Percentiles rank a stretch among this genome's conserved stretches.
phyloP scores from a whole-genome alignment of 2,888 invertebrate species.

The Tetranychus piercei region DNA sequence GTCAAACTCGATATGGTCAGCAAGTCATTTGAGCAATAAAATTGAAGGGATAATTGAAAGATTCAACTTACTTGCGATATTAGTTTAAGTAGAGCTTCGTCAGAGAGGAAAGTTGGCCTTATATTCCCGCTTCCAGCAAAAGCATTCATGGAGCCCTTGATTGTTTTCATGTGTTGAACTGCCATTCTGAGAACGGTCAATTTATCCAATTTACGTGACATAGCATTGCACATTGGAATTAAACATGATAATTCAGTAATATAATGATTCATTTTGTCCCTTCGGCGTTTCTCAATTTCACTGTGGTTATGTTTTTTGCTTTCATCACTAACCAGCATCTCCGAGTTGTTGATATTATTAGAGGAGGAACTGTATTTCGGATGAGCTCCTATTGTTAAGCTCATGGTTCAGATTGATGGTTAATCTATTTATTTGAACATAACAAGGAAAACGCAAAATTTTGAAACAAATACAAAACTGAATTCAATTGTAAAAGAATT shows the following conservation, averaged over 20 bases:
- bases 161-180: constrained; percentile 69
- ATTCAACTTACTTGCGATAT: constrained; percentile 46
- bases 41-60: constrained; percentile 27
- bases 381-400: too few species aligned
- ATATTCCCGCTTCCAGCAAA: constrained; percentile 47
- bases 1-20: background rate
- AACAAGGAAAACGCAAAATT: too few species aligned
- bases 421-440: too few species aligned
- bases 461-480: too few species aligned
- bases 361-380: too few species aligned
- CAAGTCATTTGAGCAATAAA: background rate
- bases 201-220: constrained; percentile 81
- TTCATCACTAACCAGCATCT: constrained; percentile 11
- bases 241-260: constrained; percentile 71
- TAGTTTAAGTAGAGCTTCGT: constrained; percentile 65
- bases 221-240: constrained; percentile 82
- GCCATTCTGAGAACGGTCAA: constrained; percentile 73
- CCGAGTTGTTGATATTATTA: constrained; percentile 23
- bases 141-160: constrained; percentile 34
- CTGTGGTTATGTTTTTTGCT: constrained; percentile 69
- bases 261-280: constrained; percentile 92
- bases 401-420: too few species aligned
- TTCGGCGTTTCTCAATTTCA: constrained; percentile 78
- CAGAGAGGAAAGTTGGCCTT: constrained; percentile 61
- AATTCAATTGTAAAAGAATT: too few species aligned